Evolutionary conservation across 2,888 invertebrate genomes (phyloP).

Genomic region (Agrilus mali): DNA sequence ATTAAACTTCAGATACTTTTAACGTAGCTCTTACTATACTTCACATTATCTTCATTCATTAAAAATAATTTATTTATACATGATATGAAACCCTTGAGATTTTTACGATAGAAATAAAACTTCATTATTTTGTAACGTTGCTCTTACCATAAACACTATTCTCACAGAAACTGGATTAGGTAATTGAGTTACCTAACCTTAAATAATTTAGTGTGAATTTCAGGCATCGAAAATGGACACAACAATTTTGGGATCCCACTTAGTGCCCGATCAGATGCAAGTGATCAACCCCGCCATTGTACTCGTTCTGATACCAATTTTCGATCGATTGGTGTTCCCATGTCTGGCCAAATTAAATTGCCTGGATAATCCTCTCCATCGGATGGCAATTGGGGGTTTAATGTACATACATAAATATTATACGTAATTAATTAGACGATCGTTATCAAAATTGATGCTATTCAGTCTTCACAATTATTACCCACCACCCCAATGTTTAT

Average conservation of each 20-base stretch:
- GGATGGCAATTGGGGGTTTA: constrained; percentile 64
- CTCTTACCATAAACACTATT: too few relatives aligned
- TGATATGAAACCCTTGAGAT: too few relatives aligned
- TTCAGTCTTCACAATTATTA: too few relatives aligned
- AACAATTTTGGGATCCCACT: constrained; percentile 45
- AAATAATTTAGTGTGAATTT: constrained; percentile 23
- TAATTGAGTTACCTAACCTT: background rate
- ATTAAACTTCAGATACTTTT: too few relatives aligned
- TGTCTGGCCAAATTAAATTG: constrained; percentile 33
- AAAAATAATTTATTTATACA: too few relatives aligned
- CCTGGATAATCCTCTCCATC: constrained; percentile 48
- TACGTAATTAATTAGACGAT: too few relatives aligned
- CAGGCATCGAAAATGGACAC: constrained; percentile 61
- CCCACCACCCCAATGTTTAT: constrained; percentile 35
- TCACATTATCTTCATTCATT: too few relatives aligned
- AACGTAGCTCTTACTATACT: too few relatives aligned
- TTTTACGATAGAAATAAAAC: too few relatives aligned
- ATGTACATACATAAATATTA: too few relatives aligned
- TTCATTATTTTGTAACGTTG: too few relatives aligned
- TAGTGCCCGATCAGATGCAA: constrained; percentile 71
- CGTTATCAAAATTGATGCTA: constrained; percentile 31
- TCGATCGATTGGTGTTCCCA: constrained; percentile 44
- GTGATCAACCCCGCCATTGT: constrained; percentile 65
- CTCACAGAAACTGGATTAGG: too few relatives aligned
- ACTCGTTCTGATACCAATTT: constrained; percentile 55